Base-by-base conservation (phyloP, 2,113 vertebrate genomes). In the Tachysurus vachellii region DNA sequence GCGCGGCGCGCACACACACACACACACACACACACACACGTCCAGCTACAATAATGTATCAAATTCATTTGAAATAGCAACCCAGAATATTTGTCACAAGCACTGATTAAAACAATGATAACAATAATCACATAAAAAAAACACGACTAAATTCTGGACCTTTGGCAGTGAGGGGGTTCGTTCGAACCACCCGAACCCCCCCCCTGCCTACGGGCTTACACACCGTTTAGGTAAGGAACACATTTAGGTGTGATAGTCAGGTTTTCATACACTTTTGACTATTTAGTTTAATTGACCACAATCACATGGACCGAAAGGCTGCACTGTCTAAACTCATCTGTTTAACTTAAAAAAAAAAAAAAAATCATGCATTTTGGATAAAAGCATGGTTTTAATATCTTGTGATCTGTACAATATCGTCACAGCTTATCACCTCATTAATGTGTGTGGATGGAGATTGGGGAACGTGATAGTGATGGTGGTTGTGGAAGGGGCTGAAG, bases 381-480 rank as follows among this genome's bases (percentile, higher is more conserved):
- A 1, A 42, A 57, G 66, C 31, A 2, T 28, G 4, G 11, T 56
- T 36, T 36, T 3, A 26, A 28, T 84, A 66, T 57, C 50, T 36
- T 7, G 50, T 44, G 66, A 42, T 84, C 57, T 53, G 23, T 26
- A 21, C 47, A 14, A 23, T 28, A 26, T 21, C 47, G 36, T 56
- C 50, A 36, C 68, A 71, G 31, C 28, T 47, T 42, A 47, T 47
- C 44, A 76, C 4, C 26, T 79, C 76, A 79, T 54, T 4, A 82
- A 80, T 16, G 84, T 62, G 76, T 54, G 66, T 57, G 75, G 47
- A 19, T 73, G 36, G 50, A 73, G 61, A 28, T 68, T 21, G 16
- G 31, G 17, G 71, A 26, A 50, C 89, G 85, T 85, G 89, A 80
- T 90, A 50, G 42, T 85, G 87, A 75, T 88, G 85, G 86, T 86